Evolutionary conservation across 35 echinoderm and acorn worm species (phyloP), one percentile per base, ranked within the genome.

Genomic region (Patiria miniata): DNA sequence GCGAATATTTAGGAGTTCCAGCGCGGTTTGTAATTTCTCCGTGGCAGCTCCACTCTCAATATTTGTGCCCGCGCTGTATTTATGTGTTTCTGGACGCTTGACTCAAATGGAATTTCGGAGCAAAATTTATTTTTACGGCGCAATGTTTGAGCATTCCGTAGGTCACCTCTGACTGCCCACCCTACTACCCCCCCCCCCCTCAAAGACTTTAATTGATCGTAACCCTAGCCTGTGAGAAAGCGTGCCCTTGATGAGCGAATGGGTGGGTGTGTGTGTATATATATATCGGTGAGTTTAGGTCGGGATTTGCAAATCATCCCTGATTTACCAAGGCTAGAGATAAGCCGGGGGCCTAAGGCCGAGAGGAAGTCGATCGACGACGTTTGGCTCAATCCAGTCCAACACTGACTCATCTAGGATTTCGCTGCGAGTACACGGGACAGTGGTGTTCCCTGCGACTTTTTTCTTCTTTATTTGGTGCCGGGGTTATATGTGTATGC

Each of bases 321-420:
- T 73, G 65, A 73, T 73, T 73, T 73, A 5, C 65, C 4, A 73
- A 73, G 65, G 26, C 23, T 28, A 73, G 65, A 73, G n/a, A n/a
- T n/a, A n/a, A n/a, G 10, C 65, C 65, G 30, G 15, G 65, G 29
- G 19, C 65, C 65, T 73, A 26, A 16, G 65, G 65, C 65, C 65
- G 29, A 23, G 65, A 73, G 65, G 65, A 73, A 73, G 65, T 73
- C 65, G 65, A 73, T 73, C 65, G 65, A 73, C 65, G 65, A 73
- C 65, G 65, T 73, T 73, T 73, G 65, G 23, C 34, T 73, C 65
- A 34, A 73, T 18, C 65, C 34, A 26, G 65, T 73, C 65, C 65
- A 73, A n/a, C 65, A 18, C 65, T 10, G 22, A 73, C 26, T 34
- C 65, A 73, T 73, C 65, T 73, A 28, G 30, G 65, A 73, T 73